Evolutionary conservation across 2,888 invertebrate genomes (phyloP), one percentile per base, ranked within the genome.

Genomic region (Apantesis nais): DNA sequence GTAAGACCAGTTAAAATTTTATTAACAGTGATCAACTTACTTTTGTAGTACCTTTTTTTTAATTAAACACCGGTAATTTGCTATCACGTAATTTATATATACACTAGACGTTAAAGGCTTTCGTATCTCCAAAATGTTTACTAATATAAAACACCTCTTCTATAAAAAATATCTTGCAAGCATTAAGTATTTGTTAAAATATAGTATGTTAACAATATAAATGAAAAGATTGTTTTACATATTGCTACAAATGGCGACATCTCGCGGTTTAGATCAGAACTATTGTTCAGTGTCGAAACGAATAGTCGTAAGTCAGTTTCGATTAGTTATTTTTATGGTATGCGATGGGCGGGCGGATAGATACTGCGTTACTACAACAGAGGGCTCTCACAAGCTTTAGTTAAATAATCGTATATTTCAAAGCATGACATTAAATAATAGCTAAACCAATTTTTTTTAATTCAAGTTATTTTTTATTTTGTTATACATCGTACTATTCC

Each of bases 301-400:
- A 44, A 41, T 44, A 29, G 39, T 41, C 31, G 29, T 63, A 62
- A 44, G 22, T 19, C 12, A 39, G 63, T 48, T 48, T 39, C 25
- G 7, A 41, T 48, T 11, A 71, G 64, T 71, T 64, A 65, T 64
- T n/a, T 62, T 60, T 66, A 62, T 68, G 70, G 68, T 69, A 65
- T 31, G n/a, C 71, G 67, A 68, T 70, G 62, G 74, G 79, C 71
- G 79, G 75, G 73, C 75, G 72, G 74, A 12, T 16, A 55, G 14
- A 11, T 60, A 65, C 22, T 73, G 25, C 66, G 52, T 52, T 25
- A 22, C 52, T 62, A 34, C 72, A 68, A 68, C 68, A 80, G 80
- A 80, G 74, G 80, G 69, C 81, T 74, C 74, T 74, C n/a, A n/a
- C 34, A 29, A 14, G 2, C 12, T 48, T 44, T 31, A 22, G 4